phyloP scores from a whole-genome alignment of 2,888 invertebrate genomes.

The Drosophila kanekoi region DNA sequence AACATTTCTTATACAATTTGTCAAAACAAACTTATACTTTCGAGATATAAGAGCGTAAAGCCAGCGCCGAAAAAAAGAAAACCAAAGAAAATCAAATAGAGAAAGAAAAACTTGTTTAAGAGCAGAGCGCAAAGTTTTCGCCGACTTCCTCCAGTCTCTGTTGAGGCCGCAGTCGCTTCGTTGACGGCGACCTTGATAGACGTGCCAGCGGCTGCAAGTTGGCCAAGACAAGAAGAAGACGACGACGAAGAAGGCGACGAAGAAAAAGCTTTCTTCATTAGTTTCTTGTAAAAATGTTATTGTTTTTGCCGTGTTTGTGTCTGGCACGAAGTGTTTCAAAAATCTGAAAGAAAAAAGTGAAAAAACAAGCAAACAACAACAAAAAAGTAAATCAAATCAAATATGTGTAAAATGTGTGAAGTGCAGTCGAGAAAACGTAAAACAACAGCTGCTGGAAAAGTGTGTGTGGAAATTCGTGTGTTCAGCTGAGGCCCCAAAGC shows the following conservation, averaged over 20 bases:
- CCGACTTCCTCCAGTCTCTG: conserved; percentile 52
- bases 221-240: conserved; percentile 20
- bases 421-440: conserved; percentile 44
- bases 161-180: conserved; percentile 79
- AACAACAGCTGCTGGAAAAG: conserved; percentile 10
- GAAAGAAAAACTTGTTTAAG: conserved; percentile 24
- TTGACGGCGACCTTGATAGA: conserved; percentile 85
- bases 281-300: conserved; percentile 39
- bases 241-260: neutral
- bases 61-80: conserved; percentile 24
- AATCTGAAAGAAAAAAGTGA: conserved; percentile 36
- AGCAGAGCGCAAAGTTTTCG: conserved; percentile 45
- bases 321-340: conserved; percentile 65
- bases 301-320: conserved; percentile 47
- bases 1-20: conserved; percentile 75
- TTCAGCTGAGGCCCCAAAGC: conserved; percentile 5
- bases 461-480: conserved; percentile 9
- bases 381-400: neutral
- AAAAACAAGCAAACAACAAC: conserved; percentile 35
- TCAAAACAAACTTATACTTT: conserved; percentile 80
- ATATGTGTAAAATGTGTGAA: conserved; percentile 12
- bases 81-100: neutral
- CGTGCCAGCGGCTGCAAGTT: conserved; percentile 80
- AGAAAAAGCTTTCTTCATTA: conserved; percentile 57
- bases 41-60: conserved; percentile 74